Evolutionary conservation across 2,888 invertebrate genomes (phyloP).

Genomic region (Eupithecia insigniata): DNA sequence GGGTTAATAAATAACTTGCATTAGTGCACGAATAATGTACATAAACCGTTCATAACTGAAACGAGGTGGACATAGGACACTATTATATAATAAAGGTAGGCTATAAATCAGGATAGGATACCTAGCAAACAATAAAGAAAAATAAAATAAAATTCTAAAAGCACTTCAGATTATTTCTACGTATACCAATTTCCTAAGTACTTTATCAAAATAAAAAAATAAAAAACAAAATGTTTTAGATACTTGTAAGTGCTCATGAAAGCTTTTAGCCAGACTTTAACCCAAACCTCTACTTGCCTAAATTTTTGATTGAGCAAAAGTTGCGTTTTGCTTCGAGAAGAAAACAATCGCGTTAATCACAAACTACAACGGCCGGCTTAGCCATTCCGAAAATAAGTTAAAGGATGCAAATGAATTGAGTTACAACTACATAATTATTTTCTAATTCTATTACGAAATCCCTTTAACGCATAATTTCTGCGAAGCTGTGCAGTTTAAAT

Average conservation of each 20-base stretch:
- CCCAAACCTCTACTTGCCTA: background rate
- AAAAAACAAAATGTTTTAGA: background rate
- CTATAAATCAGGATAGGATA: background rate
- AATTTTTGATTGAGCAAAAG: background rate
- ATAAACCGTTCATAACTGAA: conserved; percentile 15
- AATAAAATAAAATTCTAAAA: background rate
- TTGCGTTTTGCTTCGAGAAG: background rate
- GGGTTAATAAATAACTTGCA: conserved; percentile 17
- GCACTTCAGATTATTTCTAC: background rate
- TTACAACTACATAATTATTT: too few species aligned
- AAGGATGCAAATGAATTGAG: background rate
- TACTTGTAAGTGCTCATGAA: background rate
- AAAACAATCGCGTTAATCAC: background rate
- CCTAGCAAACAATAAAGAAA: background rate
- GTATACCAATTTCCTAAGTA: background rate
- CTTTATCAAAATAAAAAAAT: background rate
- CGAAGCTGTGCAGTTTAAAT: too few species aligned
- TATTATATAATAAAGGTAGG: background rate
- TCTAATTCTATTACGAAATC: too few species aligned
- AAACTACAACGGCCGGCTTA: background rate
- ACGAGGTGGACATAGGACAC: conserved; percentile 14
- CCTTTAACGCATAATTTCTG: background rate
- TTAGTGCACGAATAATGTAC: conserved; percentile 18
- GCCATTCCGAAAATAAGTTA: background rate
- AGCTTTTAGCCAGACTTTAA: background rate